Evolutionary conservation across 2,797 vertebrate genomes (phyloP).

Genomic region (Denticeps clupeoides): DNA sequence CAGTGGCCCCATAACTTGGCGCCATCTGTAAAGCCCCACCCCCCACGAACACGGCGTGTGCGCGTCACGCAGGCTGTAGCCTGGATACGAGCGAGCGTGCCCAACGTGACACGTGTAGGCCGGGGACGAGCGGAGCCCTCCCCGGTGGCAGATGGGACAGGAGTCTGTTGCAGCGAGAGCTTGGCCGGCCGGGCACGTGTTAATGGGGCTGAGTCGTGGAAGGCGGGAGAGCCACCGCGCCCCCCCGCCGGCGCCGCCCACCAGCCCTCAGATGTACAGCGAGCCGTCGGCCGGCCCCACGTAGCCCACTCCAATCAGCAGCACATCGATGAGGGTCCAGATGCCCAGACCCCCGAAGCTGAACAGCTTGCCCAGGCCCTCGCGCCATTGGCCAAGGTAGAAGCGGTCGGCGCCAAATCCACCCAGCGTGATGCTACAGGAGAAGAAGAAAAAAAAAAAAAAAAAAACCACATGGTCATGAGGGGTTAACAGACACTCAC

Average conservation of each 20-base stretch:
- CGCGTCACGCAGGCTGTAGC: too few species aligned
- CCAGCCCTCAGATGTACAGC: conserved; percentile 76
- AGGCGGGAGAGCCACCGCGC: neutral
- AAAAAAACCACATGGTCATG: too few species aligned
- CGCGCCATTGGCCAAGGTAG: conserved; percentile 96
- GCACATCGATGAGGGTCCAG: conserved; percentile 91
- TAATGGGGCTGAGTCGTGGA: conserved; percentile 23
- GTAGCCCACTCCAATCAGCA: conserved; percentile 89
- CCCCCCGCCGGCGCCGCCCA: neutral
- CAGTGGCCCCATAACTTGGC: too few species aligned
- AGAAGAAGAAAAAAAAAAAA: conserved; percentile 12
- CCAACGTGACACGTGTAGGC: conserved; percentile 39
- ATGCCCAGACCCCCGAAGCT: conserved; percentile 96
- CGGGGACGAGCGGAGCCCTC: conserved; percentile 37
- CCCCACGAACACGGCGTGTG: too few species aligned
- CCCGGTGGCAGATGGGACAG: conserved; percentile 53
- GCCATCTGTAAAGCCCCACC: too few species aligned
- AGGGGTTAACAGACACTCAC: too few species aligned
- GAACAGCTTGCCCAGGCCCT: conserved; percentile 95
- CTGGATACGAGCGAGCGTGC: neutral
- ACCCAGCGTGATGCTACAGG: conserved; percentile 81
- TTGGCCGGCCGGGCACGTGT: conserved; percentile 35
- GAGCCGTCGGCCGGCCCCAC: conserved; percentile 94
- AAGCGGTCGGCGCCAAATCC: conserved; percentile 96
- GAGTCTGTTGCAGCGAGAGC: conserved; percentile 39